Conservation (phyloP, 2,113 vertebrate species). For the Zosterops pallidus region DNA sequence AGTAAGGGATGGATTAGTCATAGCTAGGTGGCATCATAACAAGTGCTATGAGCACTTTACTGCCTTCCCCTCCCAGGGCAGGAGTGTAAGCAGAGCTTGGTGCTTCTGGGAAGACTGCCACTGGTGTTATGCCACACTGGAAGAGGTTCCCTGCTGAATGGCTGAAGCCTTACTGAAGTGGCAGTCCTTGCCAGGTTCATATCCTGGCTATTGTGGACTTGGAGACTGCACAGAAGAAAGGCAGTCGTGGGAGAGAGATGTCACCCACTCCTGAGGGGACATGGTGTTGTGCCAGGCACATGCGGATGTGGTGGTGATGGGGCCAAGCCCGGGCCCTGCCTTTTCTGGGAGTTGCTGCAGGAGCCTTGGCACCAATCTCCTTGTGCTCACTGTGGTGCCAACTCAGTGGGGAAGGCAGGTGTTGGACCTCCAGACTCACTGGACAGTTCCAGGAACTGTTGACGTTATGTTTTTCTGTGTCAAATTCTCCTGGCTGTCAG, state of each 20-base stretch:
- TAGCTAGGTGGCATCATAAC: background rate
- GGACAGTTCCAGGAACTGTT: background rate
- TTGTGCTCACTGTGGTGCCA: background rate
- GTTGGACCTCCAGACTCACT: rapidly evolving
- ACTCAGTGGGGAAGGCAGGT: background rate
- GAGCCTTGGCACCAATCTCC: background rate
- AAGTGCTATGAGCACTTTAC: background rate
- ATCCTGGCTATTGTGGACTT: background rate
- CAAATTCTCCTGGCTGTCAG: background rate
- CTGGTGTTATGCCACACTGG: background rate
- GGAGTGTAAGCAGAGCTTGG: background rate
- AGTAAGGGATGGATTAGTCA: constrained; percentile 30
- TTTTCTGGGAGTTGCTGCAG: background rate
- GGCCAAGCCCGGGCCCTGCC: background rate
- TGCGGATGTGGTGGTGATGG: background rate
- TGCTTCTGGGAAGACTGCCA: background rate
- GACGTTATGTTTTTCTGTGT: background rate
- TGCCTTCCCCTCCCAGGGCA: background rate
- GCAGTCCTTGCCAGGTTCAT: background rate
- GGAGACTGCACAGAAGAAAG: rapidly evolving
- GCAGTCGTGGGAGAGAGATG: background rate
- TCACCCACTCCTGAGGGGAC: background rate
- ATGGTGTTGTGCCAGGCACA: rapidly evolving
- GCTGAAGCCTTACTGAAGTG: background rate
- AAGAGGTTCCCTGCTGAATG: background rate